Base-by-base conservation (phyloP, 1,140 invertebrate species). In the Cydia pomonella region DNA sequence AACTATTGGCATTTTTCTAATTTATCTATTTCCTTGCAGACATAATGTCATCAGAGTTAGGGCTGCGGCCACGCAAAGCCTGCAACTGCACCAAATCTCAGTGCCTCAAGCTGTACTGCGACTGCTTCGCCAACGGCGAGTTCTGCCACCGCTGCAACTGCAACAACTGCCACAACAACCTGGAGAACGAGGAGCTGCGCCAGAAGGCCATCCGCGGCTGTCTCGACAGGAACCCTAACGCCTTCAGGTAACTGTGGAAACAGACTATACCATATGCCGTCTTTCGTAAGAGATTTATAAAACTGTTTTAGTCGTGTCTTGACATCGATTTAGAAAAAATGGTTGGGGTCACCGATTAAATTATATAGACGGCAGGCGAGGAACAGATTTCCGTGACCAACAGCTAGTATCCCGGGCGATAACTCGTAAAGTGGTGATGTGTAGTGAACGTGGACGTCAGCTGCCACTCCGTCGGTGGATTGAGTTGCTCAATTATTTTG, bases 31-130 rank as follows among this genome's bases (percentile, higher is more conserved):
- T 64, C 59, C 10, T 74, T 74, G 16, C 75, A 88, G 87, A 88
- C 69, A 27, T 83, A 38, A 76, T 79, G 4, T 63, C 86, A 1
- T 75, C 81, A 0, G 88, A 88, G 1, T 72, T 92, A 12, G 81
- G 84, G 0, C 66, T 92, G 69, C 82, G 92, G 82, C 97, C 97
- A 6, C 94, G 97, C 73, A 99, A 99, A 93, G 98, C 98, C 12
- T 99, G 99, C 91, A 99, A 99, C 90, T 99, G 99, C 93, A 99
- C 98, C 47, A 99, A 99, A 93, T 99, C 98, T 4, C 98, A 99
- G 92, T 99, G 99, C 89, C 94, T 99, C 29, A 99, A 99, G 94
- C 93, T 99, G 93, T 99, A 99, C 92, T 99, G 99, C 94, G 99
- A 99, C 91, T 99, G 99, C 92, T 99, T 99, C 95, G 99, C 99